Conservation (phyloP, 1,140 invertebrate species). For the Calliopsis andreniformis region DNA sequence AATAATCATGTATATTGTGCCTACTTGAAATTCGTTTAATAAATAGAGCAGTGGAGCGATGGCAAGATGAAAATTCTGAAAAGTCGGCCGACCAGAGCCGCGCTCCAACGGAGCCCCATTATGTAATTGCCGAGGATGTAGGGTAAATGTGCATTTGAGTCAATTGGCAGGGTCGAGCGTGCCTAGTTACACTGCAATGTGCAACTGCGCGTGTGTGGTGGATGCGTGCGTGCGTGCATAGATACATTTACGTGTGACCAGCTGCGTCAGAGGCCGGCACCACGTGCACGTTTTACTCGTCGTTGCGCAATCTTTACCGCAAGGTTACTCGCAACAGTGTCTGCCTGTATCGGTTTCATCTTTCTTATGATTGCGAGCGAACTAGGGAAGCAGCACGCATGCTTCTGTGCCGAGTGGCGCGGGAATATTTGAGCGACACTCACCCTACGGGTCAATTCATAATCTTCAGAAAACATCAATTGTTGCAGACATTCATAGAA, state of each 20-base stretch:
- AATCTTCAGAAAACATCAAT: too few relatives aligned
- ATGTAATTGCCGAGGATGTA: constrained; percentile 78
- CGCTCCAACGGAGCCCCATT: constrained; percentile 64
- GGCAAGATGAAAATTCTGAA: constrained; percentile 33
- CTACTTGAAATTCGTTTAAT: too few relatives aligned
- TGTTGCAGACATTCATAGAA: too few relatives aligned
- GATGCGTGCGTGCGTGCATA: constrained; percentile 31
- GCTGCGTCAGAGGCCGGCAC: constrained; percentile 55
- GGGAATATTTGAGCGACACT: too few relatives aligned
- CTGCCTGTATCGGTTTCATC: background rate
- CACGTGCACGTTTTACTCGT: constrained; percentile 65
- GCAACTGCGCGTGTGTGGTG: constrained; percentile 30
- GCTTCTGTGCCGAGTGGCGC: constrained; percentile 1
- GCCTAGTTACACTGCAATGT: constrained; percentile 56
- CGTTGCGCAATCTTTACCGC: constrained; percentile 71
- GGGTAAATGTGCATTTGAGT: constrained; percentile 80
- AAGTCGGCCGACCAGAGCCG: constrained; percentile 43
- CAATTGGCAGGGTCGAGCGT: constrained; percentile 74
- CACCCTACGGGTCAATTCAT: too few relatives aligned
- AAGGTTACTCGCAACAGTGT: constrained; percentile 62
- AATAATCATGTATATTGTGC: too few relatives aligned
- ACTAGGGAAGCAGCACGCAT: background rate
- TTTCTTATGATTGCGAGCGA: constrained; percentile 18
- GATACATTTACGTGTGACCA: constrained; percentile 47
- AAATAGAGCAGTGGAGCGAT: background rate